Conservation (phyloP, 1,140 invertebrate genomes). For the Drosophila equinoxialis region DNA sequence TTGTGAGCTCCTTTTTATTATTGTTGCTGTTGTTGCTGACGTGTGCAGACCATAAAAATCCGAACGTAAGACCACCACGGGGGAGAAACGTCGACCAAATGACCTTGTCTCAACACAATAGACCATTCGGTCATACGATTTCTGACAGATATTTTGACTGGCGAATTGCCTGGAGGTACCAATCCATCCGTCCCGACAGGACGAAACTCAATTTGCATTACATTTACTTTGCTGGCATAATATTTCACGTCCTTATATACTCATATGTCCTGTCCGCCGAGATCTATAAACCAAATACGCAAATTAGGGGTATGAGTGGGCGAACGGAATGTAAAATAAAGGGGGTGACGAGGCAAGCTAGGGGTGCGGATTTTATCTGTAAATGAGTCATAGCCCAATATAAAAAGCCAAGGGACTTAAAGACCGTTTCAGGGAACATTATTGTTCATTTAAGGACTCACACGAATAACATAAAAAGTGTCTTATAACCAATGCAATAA, state of each 20-base stretch:
- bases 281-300: slow-evolving; percentile 11
- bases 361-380: background rate
- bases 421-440: too few relatives aligned
- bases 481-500: too few relatives aligned
- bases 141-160: slow-evolving; percentile 54
- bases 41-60: slow-evolving; percentile 75
- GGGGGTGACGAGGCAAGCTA: too few relatives aligned
- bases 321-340: background rate
- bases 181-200: slow-evolving; percentile 12
- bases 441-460: too few relatives aligned
- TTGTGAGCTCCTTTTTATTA: slow-evolving; percentile 2
- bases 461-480: too few relatives aligned
- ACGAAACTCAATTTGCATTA: slow-evolving; percentile 75
- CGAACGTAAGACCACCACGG: slow-evolving; percentile 20
- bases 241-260: slow-evolving; percentile 62
- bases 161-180: slow-evolving; percentile 30
- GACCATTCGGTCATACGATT: slow-evolving; percentile 23
- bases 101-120: slow-evolving; percentile 4
- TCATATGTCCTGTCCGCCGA: background rate
- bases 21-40: slow-evolving; percentile 45
- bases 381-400: slow-evolving; percentile 8
- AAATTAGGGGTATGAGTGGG: background rate
- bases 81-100: slow-evolving; percentile 10
- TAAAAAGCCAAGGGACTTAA: background rate
- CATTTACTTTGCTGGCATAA: slow-evolving; percentile 67